Evolutionary conservation across 2,797 vertebrate genomes (phyloP).

Genomic region (Stomatorhinus walkeri): DNA sequence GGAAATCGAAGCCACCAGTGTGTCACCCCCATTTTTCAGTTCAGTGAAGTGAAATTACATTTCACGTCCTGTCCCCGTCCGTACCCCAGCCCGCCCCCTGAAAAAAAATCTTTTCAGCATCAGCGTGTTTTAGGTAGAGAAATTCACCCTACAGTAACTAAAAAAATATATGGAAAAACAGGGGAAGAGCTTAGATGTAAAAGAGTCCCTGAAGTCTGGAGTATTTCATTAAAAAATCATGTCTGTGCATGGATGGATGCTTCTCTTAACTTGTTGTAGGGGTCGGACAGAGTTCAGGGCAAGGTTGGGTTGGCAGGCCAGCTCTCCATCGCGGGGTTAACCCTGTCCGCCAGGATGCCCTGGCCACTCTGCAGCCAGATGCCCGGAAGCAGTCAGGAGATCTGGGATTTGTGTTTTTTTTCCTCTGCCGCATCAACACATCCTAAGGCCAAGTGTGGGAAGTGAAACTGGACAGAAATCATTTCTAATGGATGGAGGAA

Average conservation of each 20-base stretch:
- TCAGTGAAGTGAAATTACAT: slow-evolving; percentile 23
- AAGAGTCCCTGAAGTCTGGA: slow-evolving; percentile 26
- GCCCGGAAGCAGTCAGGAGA: background rate
- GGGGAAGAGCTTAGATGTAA: slow-evolving; percentile 20
- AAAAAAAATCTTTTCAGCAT: background rate
- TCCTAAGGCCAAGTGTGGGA: background rate
- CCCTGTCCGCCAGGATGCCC: background rate
- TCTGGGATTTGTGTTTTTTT: background rate
- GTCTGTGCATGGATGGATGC: slow-evolving; percentile 33
- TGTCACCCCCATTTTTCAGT: slow-evolving; percentile 19
- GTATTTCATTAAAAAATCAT: slow-evolving; percentile 40
- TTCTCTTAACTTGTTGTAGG: slow-evolving; percentile 8
- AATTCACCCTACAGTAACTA: slow-evolving; percentile 10
- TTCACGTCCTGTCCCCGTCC: background rate
- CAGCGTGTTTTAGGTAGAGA: slow-evolving; percentile 4
- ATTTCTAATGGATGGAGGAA: background rate
- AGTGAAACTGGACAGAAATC: background rate
- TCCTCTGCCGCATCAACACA: background rate
- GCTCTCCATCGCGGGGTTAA: slow-evolving; percentile 27
- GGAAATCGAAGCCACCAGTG: slow-evolving; percentile 15
- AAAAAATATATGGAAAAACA: slow-evolving; percentile 20
- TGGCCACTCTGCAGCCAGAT: background rate
- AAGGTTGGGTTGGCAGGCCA: slow-evolving; percentile 34
- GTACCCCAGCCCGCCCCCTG: background rate
- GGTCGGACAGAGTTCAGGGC: slow-evolving; percentile 37